These are phyloP conservation scores for Cydia amplana DNA, from an alignment of 1,140 invertebrate species.

Conservation along the genomic window DNA sequence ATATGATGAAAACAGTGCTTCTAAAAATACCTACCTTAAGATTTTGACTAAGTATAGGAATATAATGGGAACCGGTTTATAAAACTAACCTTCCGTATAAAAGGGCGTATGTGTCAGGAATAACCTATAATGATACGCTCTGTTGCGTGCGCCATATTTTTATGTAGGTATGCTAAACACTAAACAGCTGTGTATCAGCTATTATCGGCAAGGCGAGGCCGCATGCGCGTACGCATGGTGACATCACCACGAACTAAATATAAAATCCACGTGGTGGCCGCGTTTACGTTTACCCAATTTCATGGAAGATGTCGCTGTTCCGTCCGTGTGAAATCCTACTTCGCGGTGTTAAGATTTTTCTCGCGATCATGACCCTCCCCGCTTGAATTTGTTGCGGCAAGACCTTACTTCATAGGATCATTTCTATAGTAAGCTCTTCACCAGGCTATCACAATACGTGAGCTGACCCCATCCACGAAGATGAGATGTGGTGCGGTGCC, in stretches of 20 bases:
- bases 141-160: background rate
- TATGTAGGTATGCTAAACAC: background rate
- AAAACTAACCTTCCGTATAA: background rate
- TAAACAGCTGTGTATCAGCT: background rate
- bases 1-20: no score
- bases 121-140: background rate
- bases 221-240: background rate
- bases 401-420: constrained; percentile 16
- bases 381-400: background rate
- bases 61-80: background rate
- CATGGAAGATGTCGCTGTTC: constrained; percentile 2
- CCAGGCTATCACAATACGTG: constrained; percentile 12
- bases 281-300: background rate
- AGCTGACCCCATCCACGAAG: constrained; percentile 7
- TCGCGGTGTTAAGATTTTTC: constrained; percentile 13
- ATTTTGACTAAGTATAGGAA: background rate
- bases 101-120: background rate
- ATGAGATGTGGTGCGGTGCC: constrained; percentile 8
- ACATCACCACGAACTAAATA: background rate
- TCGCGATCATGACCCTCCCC: background rate
- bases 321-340: background rate
- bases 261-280: background rate
- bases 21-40: background rate
- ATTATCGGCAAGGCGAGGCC: background rate
- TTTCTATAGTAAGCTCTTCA: constrained; percentile 12